Evolutionary conservation across 2,888 invertebrate species (phyloP).

Genomic region (Strigamia crassipes): DNA sequence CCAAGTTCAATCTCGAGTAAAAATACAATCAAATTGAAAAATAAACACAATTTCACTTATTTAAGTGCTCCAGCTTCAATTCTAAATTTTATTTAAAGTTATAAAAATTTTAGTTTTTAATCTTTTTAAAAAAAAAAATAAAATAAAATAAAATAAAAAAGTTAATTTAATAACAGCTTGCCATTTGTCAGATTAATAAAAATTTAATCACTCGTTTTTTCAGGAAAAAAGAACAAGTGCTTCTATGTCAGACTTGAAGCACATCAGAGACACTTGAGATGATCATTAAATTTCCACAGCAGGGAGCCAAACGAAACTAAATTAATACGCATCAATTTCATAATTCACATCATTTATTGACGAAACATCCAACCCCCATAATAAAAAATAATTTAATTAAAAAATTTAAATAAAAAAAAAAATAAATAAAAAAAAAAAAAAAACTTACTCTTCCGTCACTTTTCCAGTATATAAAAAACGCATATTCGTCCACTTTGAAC

Average conservation of each 20-base stretch:
- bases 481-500: slow-evolving; percentile 95
- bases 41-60: background rate
- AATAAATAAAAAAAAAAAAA: background rate
- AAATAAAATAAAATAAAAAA: no score
- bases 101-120: background rate
- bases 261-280: slow-evolving; percentile 22
- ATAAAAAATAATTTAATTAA: background rate
- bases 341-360: background rate
- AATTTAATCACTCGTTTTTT: slow-evolving; percentile 13
- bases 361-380: background rate
- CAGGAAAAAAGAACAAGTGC: background rate
- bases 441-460: slow-evolving; percentile 83
- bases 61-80: background rate
- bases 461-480: slow-evolving; percentile 98
- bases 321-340: background rate
- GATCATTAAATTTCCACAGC: slow-evolving; percentile 23
- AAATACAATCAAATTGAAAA: slow-evolving; percentile 47
- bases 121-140: background rate
- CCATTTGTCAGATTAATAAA: slow-evolving; percentile 15
- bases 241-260: background rate
- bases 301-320: slow-evolving; percentile 7
- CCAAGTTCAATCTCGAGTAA: slow-evolving; percentile 45
- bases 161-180: slow-evolving; percentile 5
- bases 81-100: background rate
- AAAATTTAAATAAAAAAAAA: background rate